Base-by-base conservation (phyloP, 2,113 vertebrate species). In the Turdus rufiventris region DNA sequence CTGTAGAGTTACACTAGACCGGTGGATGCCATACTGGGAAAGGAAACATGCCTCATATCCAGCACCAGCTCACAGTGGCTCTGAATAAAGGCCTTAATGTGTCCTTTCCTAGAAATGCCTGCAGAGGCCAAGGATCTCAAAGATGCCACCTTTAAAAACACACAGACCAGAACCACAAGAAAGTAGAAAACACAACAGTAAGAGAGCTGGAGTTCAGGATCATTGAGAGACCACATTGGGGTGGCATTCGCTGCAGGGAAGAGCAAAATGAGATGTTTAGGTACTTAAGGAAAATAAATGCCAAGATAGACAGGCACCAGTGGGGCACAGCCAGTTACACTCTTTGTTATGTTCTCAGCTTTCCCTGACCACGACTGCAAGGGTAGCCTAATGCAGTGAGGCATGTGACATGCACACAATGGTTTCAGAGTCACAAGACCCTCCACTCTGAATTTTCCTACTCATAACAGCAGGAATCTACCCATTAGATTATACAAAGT, bases 141-240 rank as follows among this genome's bases (percentile, higher is more conserved):
- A 85, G 53, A 79, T 11, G 17, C 10, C 38, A 73, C 45, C 62
- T 86, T 58, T 60, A 65, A 38, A 73, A 94, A 40, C 45, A n/a
- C 9, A 45, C 24, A 58, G 20, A 73, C 9, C 21, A 40, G 73
- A 84, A 60, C 8, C 16, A 7, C n/a, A 65, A 63, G 38, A 24
- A 72, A 80, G 18, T 18, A 5, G 23, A 84, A 91, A 70, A 62
- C 15, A 50, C 0, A 0, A 60, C 26, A 71, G 16, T 28, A 74
- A 36, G 34, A 36, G 34, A 72, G 34, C 20, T 84, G 51, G 34
- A 78, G 29, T 20, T 73, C 56, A 66, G n/a, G 42, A 73, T 61
- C 54, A 43, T 20, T 36, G 36, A 0, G 3, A 65, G 47, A 88
- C 26, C 17, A 18, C 1, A 3, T 0, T 15, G 28, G 38, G 16